phyloP scores from a whole-genome alignment of 2,888 invertebrate genomes.

The Sarcophaga subvicina region DNA sequence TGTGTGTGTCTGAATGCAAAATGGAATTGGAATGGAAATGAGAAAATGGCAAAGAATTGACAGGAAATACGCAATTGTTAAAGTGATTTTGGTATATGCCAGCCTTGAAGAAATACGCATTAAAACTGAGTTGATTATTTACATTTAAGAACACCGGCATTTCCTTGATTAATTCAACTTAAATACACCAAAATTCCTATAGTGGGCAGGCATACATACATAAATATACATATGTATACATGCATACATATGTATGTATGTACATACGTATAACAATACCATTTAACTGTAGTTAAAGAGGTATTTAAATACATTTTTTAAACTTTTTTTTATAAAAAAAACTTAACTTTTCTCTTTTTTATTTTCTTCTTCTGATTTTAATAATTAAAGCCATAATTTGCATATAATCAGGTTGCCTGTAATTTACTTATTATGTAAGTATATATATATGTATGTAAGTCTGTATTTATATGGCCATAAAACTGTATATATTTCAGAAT shows the following conservation, averaged over 20 bases:
- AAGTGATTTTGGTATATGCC: background rate
- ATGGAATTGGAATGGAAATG: background rate
- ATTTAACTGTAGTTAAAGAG: background rate
- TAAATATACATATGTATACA: too few relatives aligned
- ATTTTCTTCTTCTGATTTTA: background rate
- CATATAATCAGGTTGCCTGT: slow-evolving; percentile 9
- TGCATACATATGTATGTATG: too few relatives aligned
- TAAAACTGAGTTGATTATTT: slow-evolving; percentile 28
- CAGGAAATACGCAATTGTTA: slow-evolving; percentile 14
- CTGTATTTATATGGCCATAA: background rate
- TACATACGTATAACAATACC: background rate
- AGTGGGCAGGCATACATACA: too few relatives aligned
- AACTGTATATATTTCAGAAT: background rate
- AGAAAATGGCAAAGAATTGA: background rate
- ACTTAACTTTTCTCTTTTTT: too few relatives aligned
- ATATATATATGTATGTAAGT: background rate
- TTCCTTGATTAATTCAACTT: background rate
- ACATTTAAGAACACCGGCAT: slow-evolving; percentile 2
- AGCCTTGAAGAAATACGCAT: slow-evolving; percentile 8
- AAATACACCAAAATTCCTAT: background rate
- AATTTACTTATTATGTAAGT: slow-evolving; percentile 22
- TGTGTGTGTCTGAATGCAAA: slow-evolving; percentile 4
- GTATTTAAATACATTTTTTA: background rate
- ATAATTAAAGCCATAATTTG: slow-evolving; percentile 21
- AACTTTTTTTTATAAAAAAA: background rate